phyloP scores from a whole-genome alignment of 2,888 invertebrate genomes.

The Scelioninae gen. 2 region DNA sequence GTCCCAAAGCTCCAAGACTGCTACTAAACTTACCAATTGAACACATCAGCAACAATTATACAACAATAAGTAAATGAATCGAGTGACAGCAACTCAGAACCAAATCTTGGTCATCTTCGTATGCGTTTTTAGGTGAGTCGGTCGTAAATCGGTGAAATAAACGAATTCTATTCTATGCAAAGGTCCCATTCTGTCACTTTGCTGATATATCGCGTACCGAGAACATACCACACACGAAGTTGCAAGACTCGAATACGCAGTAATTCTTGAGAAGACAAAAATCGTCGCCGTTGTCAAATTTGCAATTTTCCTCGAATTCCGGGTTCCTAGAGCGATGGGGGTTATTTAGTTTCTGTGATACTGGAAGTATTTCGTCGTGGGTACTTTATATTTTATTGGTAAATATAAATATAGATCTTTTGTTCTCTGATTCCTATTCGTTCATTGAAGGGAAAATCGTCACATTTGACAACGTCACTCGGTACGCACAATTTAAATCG shows the following conservation, averaged over 20 bases:
- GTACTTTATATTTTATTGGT: slow-evolving; percentile 39
- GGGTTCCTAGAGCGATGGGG: slow-evolving; percentile 41
- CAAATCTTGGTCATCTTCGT: slow-evolving; percentile 13
- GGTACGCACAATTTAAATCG: slow-evolving; percentile 53
- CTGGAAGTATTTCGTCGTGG: slow-evolving; percentile 39
- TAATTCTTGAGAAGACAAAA: slow-evolving; percentile 14
- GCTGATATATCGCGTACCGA: slow-evolving; percentile 37
- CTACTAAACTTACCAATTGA: slow-evolving; percentile 35
- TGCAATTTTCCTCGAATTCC: slow-evolving; percentile 35
- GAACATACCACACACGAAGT: not conserved
- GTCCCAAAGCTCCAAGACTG: slow-evolving; percentile 64
- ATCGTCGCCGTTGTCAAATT: slow-evolving; percentile 45
- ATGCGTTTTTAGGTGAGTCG: slow-evolving; percentile 12
- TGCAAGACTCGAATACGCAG: slow-evolving; percentile 29
- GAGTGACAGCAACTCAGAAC: slow-evolving; percentile 4
- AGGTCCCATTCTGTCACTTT: slow-evolving; percentile 4
- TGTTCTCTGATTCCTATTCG: slow-evolving; percentile 34
- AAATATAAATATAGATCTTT: slow-evolving; percentile 23
- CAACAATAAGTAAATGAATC: not conserved
- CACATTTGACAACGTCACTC: slow-evolving; percentile 50
- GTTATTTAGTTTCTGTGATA: slow-evolving; percentile 56
- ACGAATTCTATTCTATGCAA: not conserved
- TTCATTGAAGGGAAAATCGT: slow-evolving; percentile 38
- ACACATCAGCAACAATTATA: not conserved
- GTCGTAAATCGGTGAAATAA: not conserved